These are phyloP conservation scores for Cyclina sinensis DNA, from an alignment of 1,140 invertebrate genomes.

Conservation along the genomic window DNA sequence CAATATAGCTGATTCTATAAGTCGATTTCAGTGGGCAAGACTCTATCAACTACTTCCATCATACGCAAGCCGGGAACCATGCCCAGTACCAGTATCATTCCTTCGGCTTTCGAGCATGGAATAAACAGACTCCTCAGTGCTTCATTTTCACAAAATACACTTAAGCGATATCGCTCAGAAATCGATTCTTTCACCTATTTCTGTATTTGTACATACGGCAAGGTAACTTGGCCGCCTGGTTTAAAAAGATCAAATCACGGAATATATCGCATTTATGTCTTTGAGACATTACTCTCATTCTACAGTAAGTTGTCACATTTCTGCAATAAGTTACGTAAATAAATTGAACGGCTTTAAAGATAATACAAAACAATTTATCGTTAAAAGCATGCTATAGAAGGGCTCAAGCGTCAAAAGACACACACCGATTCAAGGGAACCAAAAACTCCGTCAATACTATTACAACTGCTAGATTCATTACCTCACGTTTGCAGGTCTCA, in stretches of 20 bases:
- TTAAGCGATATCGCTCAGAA: background rate
- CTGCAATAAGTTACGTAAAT: background rate
- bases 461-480: background rate
- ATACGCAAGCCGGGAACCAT: background rate
- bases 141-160: background rate
- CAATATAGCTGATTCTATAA: background rate
- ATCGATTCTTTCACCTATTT: background rate
- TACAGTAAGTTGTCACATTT: background rate
- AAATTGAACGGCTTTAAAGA: background rate
- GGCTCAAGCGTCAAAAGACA: background rate
- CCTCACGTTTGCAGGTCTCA: background rate
- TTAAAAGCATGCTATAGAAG: background rate
- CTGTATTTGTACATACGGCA: background rate
- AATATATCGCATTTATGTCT: slow-evolving; percentile 15
- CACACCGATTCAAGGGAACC: background rate
- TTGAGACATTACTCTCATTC: background rate
- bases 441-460: background rate
- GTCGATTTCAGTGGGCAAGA: slow-evolving; percentile 16
- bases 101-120: background rate
- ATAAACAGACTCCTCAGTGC: background rate
- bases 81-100: background rate
- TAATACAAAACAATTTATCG: background rate
- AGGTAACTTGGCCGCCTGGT: background rate
- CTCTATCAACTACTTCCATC: background rate
- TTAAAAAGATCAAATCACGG: background rate